Percentiles rank a stretch among this genome's conserved stretches.
Conservation (phyloP, 2,797 vertebrate genomes). For the Antrozous pallidus region DNA sequence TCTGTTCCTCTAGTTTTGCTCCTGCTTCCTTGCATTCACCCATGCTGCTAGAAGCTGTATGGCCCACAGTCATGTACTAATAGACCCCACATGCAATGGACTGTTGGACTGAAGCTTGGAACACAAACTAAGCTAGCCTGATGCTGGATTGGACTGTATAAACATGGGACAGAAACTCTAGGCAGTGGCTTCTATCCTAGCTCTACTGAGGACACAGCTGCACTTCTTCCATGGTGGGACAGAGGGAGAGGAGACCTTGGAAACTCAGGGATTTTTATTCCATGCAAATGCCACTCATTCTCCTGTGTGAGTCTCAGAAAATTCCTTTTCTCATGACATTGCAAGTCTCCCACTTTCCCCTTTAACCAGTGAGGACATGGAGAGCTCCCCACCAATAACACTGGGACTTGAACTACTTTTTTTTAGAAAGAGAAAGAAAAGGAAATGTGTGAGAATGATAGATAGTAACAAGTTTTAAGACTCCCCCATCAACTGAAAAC, state of each 20-base stretch:
- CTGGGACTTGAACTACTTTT: background rate
- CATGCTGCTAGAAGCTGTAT: background rate
- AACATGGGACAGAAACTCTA: background rate
- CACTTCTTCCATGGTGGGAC: background rate
- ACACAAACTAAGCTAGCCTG: background rate
- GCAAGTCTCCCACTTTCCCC: background rate
- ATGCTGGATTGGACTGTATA: background rate
- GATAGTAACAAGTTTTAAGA: constrained; percentile 1
- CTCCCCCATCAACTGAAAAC: background rate
- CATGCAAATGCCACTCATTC: background rate
- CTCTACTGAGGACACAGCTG: background rate
- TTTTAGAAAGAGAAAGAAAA: background rate
- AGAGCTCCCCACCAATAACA: background rate
- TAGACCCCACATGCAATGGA: background rate
- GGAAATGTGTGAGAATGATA: background rate
- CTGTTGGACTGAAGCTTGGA: background rate
- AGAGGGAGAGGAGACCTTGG: background rate
- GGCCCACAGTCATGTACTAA: background rate
- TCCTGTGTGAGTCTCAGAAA: background rate
- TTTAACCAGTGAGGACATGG: background rate
- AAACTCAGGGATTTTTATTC: background rate
- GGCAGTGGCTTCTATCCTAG: background rate
- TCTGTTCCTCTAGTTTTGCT: background rate
- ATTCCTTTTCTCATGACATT: background rate
- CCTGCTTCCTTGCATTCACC: background rate